These are phyloP conservation scores for Pachyseris speciosa DNA, from an alignment of 64 coral and sea anemone genomes.

Conservation along the genomic window DNA sequence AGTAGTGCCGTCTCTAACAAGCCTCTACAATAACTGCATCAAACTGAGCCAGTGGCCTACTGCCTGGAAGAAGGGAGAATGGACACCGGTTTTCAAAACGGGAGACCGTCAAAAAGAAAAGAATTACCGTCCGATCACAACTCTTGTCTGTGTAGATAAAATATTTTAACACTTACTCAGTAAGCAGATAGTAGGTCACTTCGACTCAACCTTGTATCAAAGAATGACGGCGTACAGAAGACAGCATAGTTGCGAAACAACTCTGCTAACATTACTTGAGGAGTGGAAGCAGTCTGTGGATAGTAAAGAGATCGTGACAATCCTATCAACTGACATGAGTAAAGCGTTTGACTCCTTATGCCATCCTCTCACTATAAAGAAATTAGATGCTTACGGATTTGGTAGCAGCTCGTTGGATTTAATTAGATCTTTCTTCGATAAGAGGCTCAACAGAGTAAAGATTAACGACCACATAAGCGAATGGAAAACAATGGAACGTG, in stretches of 20 bases:
- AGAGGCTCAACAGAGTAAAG: no score
- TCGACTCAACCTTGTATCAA: conserved; percentile 9
- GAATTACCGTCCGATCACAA: conserved; percentile 35
- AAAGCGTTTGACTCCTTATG: no score
- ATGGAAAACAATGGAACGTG: no score
- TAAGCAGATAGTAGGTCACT: not conserved
- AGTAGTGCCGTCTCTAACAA: no score
- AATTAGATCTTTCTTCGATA: no score
- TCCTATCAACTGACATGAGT: not conserved
- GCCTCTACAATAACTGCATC: conserved; percentile 56
- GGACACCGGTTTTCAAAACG: conserved; percentile 3
- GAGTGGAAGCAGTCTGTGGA: not conserved
- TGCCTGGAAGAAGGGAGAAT: conserved; percentile 38
- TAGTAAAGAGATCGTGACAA: not conserved
- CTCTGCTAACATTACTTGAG: not conserved
- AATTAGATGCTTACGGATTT: no score
- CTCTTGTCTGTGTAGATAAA: conserved; percentile 11
- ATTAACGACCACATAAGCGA: no score
- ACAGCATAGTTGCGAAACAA: conserved; percentile 9
- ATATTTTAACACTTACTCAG: conserved; percentile 37
- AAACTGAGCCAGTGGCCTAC: conserved; percentile 33
- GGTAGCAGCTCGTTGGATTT: no score
- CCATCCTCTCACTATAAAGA: no score
- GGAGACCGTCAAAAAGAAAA: not conserved
- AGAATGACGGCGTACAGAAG: conserved; percentile 29